Percentiles rank a stretch among this genome's conserved stretches.
Evolutionary conservation across 2,113 vertebrate species (phyloP).

Genomic region (Eptesicus fuscus): DNA sequence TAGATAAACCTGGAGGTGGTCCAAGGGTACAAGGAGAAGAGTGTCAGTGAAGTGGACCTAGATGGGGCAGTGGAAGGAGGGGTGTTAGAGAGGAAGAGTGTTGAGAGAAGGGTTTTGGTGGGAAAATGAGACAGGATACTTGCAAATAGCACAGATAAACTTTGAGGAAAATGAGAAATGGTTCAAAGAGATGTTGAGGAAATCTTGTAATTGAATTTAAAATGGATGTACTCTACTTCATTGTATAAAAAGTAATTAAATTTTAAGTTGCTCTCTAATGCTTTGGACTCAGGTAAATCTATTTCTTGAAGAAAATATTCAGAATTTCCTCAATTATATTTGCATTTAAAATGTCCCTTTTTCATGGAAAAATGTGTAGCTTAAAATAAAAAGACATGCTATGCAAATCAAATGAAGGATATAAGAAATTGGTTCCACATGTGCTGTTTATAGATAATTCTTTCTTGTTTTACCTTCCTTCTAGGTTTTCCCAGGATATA

Average conservation of each 20-base stretch:
- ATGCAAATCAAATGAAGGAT: background rate
- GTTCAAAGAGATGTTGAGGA: background rate
- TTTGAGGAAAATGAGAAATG: background rate
- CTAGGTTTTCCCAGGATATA: background rate
- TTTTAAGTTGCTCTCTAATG: background rate
- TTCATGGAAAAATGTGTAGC: background rate
- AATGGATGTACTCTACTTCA: background rate
- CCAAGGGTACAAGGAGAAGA: too few species aligned
- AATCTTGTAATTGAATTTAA: background rate
- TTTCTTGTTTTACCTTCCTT: slow-evolving; percentile 17
- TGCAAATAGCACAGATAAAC: background rate
- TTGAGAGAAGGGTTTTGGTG: background rate
- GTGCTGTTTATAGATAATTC: background rate
- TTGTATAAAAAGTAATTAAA: background rate
- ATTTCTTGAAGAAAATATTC: background rate
- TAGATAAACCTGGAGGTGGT: background rate
- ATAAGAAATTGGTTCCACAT: background rate
- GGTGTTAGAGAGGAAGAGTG: background rate
- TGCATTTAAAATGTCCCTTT: background rate
- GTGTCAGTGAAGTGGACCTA: background rate
- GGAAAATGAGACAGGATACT: background rate
- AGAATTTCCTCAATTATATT: background rate
- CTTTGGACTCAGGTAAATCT: background rate
- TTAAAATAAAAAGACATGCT: background rate
- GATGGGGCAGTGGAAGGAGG: rapidly evolving